These are phyloP conservation scores for Alloscopus bannaensis DNA, from an alignment of 2,888 invertebrate species.

Conservation along the genomic window DNA sequence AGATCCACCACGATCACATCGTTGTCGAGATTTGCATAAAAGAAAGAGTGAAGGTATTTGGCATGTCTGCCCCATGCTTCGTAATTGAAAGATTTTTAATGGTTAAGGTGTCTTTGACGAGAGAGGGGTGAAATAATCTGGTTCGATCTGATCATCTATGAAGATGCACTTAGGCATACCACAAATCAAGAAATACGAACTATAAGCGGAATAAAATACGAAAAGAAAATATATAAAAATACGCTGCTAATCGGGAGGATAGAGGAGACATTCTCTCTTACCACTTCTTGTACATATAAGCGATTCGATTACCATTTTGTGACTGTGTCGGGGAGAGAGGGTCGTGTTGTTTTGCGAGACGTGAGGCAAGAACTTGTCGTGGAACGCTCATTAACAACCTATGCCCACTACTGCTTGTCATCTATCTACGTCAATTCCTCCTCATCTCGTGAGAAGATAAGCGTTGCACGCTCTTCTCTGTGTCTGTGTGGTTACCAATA, in stretches of 20 bases:
- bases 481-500: not conserved
- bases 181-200: too few species aligned
- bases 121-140: conserved; percentile 7
- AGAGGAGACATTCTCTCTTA: too few species aligned
- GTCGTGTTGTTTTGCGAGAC: conserved; percentile 26
- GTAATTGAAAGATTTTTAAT: too few species aligned
- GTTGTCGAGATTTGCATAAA: conserved; percentile 63
- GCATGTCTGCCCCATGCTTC: too few species aligned
- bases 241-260: too few species aligned
- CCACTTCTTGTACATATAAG: too few species aligned
- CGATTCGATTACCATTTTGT: too few species aligned
- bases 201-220: too few species aligned
- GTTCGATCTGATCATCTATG: not conserved
- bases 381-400: conserved; percentile 26
- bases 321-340: not conserved
- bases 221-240: too few species aligned
- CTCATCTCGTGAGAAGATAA: not conserved
- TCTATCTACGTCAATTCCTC: conserved; percentile 19
- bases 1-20: not conserved
- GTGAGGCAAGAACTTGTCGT: conserved; percentile 49
- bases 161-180: too few species aligned
- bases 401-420: not conserved
- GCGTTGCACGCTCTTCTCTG: not conserved
- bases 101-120: too few species aligned
- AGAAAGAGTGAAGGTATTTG: conserved; percentile 29